phyloP scores from a whole-genome alignment of 2,113 vertebrate genomes.

The Recurvirostra avosetta region DNA sequence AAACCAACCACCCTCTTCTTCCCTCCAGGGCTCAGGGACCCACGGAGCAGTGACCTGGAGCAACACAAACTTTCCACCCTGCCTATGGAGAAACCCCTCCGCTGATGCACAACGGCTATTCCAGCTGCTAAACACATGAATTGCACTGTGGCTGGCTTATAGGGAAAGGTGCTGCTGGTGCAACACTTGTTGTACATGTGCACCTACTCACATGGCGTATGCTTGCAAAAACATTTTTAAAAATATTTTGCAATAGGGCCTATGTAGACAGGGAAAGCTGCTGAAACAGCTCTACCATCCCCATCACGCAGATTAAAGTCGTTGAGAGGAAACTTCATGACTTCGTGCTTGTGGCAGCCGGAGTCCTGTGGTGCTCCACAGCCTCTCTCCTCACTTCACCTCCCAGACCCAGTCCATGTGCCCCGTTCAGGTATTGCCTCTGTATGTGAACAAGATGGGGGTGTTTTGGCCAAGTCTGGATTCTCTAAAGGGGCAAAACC shows the following conservation, averaged over 20 bases:
- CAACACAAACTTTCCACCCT: background rate
- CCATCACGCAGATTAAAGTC: too few relatives aligned
- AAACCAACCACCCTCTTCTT: background rate
- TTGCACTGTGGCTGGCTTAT: accelerated
- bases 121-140: background rate
- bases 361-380: background rate
- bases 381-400: background rate
- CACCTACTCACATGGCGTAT: background rate
- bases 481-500: background rate
- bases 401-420: too few relatives aligned
- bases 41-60: background rate
- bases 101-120: background rate
- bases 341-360: background rate
- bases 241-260: background rate
- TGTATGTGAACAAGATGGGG: accelerated
- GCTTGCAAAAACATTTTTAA: background rate
- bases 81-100: background rate
- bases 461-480: background rate
- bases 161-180: background rate
- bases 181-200: accelerated
- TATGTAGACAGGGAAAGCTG: background rate
- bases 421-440: accelerated
- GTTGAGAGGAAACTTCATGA: accelerated
- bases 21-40: background rate
- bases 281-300: background rate